Evolutionary conservation across 2,113 vertebrate species (phyloP), one percentile per base, ranked within the genome.

Genomic region (Pleuronectes platessa): DNA sequence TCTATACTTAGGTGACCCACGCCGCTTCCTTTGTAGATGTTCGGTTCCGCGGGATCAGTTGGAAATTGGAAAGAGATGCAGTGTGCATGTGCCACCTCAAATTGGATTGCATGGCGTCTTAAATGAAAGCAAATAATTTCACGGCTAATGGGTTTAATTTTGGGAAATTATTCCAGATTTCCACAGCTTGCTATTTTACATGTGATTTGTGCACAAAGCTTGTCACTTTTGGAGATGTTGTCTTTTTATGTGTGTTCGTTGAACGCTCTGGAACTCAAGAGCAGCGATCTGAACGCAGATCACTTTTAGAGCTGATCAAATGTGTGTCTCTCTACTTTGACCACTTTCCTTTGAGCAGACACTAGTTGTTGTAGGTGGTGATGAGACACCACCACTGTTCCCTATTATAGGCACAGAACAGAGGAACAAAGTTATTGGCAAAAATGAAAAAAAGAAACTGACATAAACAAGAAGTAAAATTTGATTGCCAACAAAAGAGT

Each of bases 91-190:
- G 63, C 83, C 81, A 89, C 88, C 85, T 82, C 78, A 89, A 92
- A 92, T 92, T 86, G 91, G 90, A 92, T 92, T 92, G 85, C 87
- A 90, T 54, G 80, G 73, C 58, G 26, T 90, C 90, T 90, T 87
- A 91, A 92, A 92, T 88, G 79, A 93, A 94, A 93, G 90, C 85
- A 93, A 92, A 93, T 91, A 72, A 93, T 94, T 93, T 93, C 84
- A 93, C 88, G 89, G 88, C 73, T 92, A 94, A 93, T 89, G 88
- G 81, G 87, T 88, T 92, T 93, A 92, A 93, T 93, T 92, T 92
- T 76, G 76, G 86, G 81, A 93, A 93, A 90, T 88, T 90, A 91
- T 90, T 90, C 88, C 78, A 90, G 78, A 93, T 90, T 93, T 92
- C 84, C 89, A 92, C 89, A 89, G 85, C 89, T 71, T 78, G 74